Conservation (phyloP, 2,113 vertebrate species). For the Sciurus niger region DNA sequence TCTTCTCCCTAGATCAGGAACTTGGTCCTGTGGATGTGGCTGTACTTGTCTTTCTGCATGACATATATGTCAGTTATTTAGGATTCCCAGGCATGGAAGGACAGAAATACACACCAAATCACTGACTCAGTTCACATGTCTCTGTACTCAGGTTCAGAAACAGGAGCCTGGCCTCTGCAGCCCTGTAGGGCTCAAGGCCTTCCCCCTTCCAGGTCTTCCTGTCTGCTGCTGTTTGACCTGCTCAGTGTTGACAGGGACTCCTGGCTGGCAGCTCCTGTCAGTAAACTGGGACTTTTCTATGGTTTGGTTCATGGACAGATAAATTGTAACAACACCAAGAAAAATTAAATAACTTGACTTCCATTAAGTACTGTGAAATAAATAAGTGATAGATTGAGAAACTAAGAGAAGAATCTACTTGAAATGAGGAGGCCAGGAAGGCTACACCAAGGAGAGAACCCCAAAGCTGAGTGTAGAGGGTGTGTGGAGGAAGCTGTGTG, state of each 20-base stretch:
- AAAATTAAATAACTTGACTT: neutral
- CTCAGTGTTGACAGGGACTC: neutral
- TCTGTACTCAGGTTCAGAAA: neutral
- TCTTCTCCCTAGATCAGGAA: neutral
- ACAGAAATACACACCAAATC: neutral
- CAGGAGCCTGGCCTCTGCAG: neutral
- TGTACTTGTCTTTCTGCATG: neutral
- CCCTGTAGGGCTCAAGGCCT: too few species aligned
- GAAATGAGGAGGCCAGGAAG: rapidly evolving
- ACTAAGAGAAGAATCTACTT: rapidly evolving
- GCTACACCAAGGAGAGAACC: neutral
- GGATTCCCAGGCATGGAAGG: neutral
- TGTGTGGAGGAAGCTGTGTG: rapidly evolving
- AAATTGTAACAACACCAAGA: neutral
- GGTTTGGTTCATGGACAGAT: neutral
- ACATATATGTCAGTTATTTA: neutral
- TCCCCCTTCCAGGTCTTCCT: rapidly evolving
- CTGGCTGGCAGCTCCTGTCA: neutral
- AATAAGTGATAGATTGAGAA: neutral
- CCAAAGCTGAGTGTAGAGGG: neutral
- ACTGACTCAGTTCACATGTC: neutral
- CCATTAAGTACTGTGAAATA: neutral
- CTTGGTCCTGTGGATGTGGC: too few species aligned
- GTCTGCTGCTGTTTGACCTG: neutral
- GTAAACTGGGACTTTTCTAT: neutral